phyloP scores from a whole-genome alignment of 2,797 vertebrate genomes.

The Sorex maritimensis region DNA sequence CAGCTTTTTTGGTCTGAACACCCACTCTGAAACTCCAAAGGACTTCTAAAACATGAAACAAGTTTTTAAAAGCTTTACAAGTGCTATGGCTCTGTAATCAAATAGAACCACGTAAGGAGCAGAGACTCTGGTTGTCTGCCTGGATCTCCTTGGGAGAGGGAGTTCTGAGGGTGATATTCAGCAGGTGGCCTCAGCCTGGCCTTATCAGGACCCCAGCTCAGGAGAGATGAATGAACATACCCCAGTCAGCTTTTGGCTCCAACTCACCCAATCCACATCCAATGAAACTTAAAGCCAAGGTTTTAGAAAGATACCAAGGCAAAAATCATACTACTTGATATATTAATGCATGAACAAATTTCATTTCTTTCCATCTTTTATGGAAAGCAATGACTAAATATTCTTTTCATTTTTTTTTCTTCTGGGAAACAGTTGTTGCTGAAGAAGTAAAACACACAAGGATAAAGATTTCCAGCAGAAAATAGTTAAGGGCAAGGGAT shows the following conservation, averaged over 20 bases:
- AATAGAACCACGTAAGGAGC: constrained; percentile 53
- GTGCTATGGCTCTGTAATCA: constrained; percentile 64
- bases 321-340: constrained; percentile 48
- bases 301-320: constrained; percentile 59
- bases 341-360: neutral
- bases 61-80: constrained; percentile 71
- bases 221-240: no score
- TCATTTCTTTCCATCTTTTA: neutral
- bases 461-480: constrained; percentile 10
- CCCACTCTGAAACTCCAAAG: constrained; percentile 77
- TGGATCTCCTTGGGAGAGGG: neutral
- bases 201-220: neutral
- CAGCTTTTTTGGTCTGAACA: constrained; percentile 79
- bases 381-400: constrained; percentile 48
- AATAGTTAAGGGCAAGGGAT: neutral
- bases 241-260: constrained; percentile 48
- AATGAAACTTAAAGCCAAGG: constrained; percentile 45
- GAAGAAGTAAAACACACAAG: constrained; percentile 56
- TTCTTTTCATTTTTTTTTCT: neutral
- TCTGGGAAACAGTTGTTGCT: neutral
- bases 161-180: neutral
- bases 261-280: neutral
- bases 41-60: constrained; percentile 74
- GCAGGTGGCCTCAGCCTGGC: neutral
- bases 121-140: neutral